A percentile compares a stretch with the other conserved stretches of the same genome.
These are phyloP conservation scores for Schizotus pectinicornis DNA, from an alignment of 2,888 invertebrate genomes.

Conservation along the genomic window DNA sequence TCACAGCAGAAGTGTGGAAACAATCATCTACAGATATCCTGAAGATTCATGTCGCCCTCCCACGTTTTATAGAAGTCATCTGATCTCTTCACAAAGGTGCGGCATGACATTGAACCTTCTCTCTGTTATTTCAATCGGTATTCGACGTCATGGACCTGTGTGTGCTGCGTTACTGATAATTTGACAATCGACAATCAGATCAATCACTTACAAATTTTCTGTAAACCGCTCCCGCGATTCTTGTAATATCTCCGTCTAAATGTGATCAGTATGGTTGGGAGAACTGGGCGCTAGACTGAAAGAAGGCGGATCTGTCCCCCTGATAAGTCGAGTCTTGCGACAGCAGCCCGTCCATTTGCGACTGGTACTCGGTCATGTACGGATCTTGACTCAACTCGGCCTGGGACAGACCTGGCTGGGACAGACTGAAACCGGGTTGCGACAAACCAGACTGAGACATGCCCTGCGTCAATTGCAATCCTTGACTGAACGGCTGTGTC, in stretches of 20 bases:
- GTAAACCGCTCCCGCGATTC: constrained; percentile 56
- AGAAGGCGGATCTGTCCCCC: constrained; percentile 63
- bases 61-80: constrained; percentile 27
- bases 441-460: constrained; percentile 78
- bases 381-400: constrained; percentile 82
- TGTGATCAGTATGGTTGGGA: constrained; percentile 71
- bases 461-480: constrained; percentile 73
- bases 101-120: constrained; percentile 30
- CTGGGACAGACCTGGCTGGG: constrained; percentile 73
- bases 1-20: constrained; percentile 43
- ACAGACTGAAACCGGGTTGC: constrained; percentile 70
- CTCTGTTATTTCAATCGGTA: constrained; percentile 41
- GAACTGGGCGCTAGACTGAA: constrained; percentile 69
- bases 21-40: constrained; percentile 41
- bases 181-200: constrained; percentile 50
- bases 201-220: constrained; percentile 54
- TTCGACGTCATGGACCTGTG: constrained; percentile 45
- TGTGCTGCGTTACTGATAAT: constrained; percentile 50
- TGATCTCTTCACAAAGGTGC: constrained; percentile 27
- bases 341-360: constrained; percentile 92
- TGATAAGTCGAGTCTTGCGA: constrained; percentile 76
- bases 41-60: constrained; percentile 28
- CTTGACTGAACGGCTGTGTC: constrained; percentile 66
- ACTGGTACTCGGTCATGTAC: constrained; percentile 84
- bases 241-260: constrained; percentile 48